Conservation (phyloP, 2,797 vertebrate species). For the Centroberyx gerrardi region DNA sequence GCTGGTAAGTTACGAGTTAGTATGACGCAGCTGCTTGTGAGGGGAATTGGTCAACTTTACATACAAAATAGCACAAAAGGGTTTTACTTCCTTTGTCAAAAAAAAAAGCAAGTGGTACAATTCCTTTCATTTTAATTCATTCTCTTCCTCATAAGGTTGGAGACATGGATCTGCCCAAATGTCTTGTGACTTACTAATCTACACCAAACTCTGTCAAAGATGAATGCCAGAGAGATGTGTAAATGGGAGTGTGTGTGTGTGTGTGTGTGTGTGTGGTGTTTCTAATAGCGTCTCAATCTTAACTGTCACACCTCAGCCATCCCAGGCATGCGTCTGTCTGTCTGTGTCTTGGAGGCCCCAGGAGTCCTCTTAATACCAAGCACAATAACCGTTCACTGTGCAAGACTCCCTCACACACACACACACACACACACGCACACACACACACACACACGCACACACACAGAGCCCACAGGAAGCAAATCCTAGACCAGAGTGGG, state of each 20-base stretch:
- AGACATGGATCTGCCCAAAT: slow-evolving; percentile 44
- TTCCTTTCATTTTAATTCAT: slow-evolving; percentile 52
- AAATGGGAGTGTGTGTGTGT: slow-evolving; percentile 43
- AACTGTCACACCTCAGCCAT: slow-evolving; percentile 64
- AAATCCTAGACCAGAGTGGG: slow-evolving; percentile 48
- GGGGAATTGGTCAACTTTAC: slow-evolving; percentile 16
- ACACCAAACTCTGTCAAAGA: slow-evolving; percentile 53
- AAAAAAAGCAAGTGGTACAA: slow-evolving; percentile 16
- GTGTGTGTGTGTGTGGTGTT: slow-evolving; percentile 20
- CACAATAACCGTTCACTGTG: slow-evolving; percentile 55
- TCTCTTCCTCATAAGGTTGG: slow-evolving; percentile 37
- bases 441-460: slow-evolving; percentile 14
- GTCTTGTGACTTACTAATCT: slow-evolving; percentile 65
- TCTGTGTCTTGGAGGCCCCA: slow-evolving; percentile 53
- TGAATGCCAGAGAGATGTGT: slow-evolving; percentile 62
- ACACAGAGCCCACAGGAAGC: slow-evolving; percentile 46
- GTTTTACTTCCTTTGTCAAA: slow-evolving; percentile 7
- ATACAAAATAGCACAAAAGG: slow-evolving; percentile 26
- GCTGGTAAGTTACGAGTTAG: slow-evolving; percentile 7
- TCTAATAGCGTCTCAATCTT: slow-evolving; percentile 51
- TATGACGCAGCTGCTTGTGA: slow-evolving; percentile 26
- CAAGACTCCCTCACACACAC: slow-evolving; percentile 14
- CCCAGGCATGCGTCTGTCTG: slow-evolving; percentile 55
- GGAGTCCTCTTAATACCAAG: slow-evolving; percentile 63
- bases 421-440: background rate